phyloP scores from a whole-genome alignment of 2,113 vertebrate genomes.

The Athene cunicularia region DNA sequence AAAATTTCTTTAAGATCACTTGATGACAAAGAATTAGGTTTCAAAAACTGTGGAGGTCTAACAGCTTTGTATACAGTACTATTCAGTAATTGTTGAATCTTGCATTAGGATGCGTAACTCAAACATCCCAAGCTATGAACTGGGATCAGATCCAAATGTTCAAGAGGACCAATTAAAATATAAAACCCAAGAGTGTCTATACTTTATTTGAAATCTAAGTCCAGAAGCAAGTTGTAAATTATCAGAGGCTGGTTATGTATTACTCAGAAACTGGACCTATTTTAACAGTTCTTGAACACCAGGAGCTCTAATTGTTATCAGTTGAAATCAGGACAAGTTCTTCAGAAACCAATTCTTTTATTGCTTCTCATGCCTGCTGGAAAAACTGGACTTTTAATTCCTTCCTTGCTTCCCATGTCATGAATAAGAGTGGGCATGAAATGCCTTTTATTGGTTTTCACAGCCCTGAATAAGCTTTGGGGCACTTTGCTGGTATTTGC shows the following conservation, averaged over 20 bases:
- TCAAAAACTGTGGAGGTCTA: neutral
- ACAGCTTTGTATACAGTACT: neutral
- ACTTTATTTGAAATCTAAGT: neutral
- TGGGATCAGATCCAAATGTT: neutral
- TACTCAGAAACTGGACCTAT: neutral
- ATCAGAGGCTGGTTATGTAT: neutral
- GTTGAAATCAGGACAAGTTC: neutral
- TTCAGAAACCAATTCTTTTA: neutral
- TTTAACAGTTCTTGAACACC: neutral
- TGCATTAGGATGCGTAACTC: neutral
- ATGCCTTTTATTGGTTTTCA: constrained; percentile 1
- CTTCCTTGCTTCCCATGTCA: constrained; percentile 2
- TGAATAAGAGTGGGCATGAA: neutral
- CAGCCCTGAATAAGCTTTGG: neutral
- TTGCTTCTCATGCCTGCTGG: neutral
- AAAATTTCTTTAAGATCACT: neutral
- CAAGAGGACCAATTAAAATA: constrained; percentile 1
- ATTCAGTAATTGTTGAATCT: neutral
- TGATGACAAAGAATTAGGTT: neutral
- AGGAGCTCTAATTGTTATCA: neutral
- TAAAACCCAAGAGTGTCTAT: neutral
- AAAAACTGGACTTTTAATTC: neutral
- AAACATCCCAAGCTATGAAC: constrained; percentile 12
- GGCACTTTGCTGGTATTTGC: neutral
- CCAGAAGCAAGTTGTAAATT: neutral